Base-by-base conservation (phyloP, 2,113 vertebrate species). In the Zosterops lateralis region DNA sequence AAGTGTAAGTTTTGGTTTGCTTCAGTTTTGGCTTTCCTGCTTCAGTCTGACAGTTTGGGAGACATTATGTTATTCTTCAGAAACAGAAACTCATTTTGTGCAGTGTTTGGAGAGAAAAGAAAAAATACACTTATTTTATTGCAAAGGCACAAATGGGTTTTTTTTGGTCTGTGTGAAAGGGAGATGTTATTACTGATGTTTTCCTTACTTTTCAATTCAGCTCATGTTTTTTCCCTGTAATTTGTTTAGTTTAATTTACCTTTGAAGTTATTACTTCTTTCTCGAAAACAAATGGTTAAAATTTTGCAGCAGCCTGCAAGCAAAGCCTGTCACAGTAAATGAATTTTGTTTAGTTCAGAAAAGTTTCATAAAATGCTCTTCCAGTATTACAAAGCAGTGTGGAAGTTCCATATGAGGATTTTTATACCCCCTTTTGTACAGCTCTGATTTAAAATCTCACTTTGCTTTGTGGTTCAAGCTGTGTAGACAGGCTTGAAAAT, bases 391-490 rank as follows among this genome's bases (percentile, higher is more conserved):
- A 25, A 58, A 92, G 38, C 51, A 70, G 28, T 8, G 25, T 62
- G 54, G 32, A 87, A 84, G 47, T 65, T 95, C 84, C 65, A 36
- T n/a, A 31, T 10, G 17, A 44, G 62, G 60, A 48, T 87, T 90
- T 87, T 93, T 91, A 60, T 66, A 34, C 62, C 7, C 7, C 21
- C 21, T 21, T 66, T 71, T 83, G 44, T n/a, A 50, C 25, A 71
- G 51, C 32, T 24, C 56, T 66, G 47, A 54, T 89, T 50, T 67
- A 75, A 92, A 53, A 87, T 84, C 25, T 92, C 70, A 42, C 92
- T 92, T 93, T 66, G 83, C 60, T 60, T 95, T 66, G 54, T 82
- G 72, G 71, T 67, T 92, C 80, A 87, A 89, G 77, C 77, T 91
- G 84, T 66, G 84, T 89, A 87, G 71, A 67, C 64, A 95, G 57